These are phyloP conservation scores for Eupleurogrammus muticus DNA, from an alignment of 2,797 vertebrate genomes.

Conservation along the genomic window DNA sequence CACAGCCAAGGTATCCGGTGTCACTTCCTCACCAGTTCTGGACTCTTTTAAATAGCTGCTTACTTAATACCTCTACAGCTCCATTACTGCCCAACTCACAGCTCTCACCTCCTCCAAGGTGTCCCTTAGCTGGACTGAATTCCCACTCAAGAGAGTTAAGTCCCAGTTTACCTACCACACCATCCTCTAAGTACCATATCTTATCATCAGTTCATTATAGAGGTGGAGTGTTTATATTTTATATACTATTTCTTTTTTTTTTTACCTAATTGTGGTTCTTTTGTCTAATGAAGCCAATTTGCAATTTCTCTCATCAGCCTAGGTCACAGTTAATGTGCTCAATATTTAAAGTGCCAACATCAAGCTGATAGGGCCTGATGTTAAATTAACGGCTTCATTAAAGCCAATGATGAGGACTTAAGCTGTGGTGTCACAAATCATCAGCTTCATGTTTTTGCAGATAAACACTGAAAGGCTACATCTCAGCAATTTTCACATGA, in stretches of 20 bases:
- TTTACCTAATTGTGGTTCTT: constrained; percentile 2
- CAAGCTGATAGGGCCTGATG: constrained; percentile 37
- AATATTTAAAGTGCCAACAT: constrained; percentile 31
- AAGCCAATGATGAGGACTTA: constrained; percentile 51
- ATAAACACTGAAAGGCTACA: constrained; percentile 56
- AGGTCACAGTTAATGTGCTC: constrained; percentile 28
- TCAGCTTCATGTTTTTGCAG: constrained; percentile 45
- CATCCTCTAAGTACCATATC: too few relatives aligned
- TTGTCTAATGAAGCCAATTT: neutral
- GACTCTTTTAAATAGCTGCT: too few relatives aligned
- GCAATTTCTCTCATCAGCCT: neutral
- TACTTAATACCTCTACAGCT: too few relatives aligned
- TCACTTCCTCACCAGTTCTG: too few relatives aligned
- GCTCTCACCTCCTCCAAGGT: too few relatives aligned
- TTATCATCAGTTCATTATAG: too few relatives aligned
- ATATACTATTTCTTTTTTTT: neutral
- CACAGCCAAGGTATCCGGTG: too few relatives aligned
- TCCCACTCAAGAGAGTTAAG: too few relatives aligned
- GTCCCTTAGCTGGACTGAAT: too few relatives aligned
- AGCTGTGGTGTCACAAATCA: constrained; percentile 57
- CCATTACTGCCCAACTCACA: too few relatives aligned
- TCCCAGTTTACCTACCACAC: too few relatives aligned
- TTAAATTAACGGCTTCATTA: constrained; percentile 59
- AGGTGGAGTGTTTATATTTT: neutral
- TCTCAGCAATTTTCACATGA: constrained; percentile 30